These are phyloP conservation scores for Drosophila tanythrix DNA, from an alignment of 2,888 invertebrate genomes.

Conservation along the genomic window DNA sequence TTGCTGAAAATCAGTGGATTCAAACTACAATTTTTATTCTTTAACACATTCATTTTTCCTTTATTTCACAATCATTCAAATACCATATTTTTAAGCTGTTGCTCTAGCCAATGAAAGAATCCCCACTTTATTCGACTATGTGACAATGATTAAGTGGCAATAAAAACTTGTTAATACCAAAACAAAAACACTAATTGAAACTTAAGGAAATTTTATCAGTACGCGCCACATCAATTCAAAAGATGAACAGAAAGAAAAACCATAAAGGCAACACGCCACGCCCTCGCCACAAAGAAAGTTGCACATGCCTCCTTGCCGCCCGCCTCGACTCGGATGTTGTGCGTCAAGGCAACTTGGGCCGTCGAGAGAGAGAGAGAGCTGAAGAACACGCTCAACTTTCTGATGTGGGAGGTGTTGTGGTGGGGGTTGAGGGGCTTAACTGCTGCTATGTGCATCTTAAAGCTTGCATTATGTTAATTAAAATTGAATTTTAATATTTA, in stretches of 20 bases:
- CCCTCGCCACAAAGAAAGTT: slow-evolving; percentile 14
- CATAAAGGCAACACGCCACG: slow-evolving; percentile 10
- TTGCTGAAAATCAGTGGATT: not conserved
- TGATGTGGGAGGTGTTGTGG: not conserved
- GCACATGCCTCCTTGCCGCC: slow-evolving; percentile 48
- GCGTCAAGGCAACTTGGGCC: slow-evolving; percentile 48
- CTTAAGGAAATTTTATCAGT: slow-evolving; percentile 63
- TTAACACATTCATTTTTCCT: slow-evolving; percentile 64
- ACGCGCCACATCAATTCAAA: slow-evolving; percentile 67
- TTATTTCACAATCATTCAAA: slow-evolving; percentile 61
- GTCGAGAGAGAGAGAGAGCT: slow-evolving; percentile 61
- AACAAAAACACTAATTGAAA: slow-evolving; percentile 39
- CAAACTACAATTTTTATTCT: slow-evolving; percentile 10
- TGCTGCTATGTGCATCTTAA: slow-evolving; percentile 30
- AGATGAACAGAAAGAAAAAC: slow-evolving; percentile 23
- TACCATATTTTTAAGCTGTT: slow-evolving; percentile 24
- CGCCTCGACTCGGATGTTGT: slow-evolving; percentile 32
- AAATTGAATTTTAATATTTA: slow-evolving; percentile 59
- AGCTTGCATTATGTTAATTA: slow-evolving; percentile 52
- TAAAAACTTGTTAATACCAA: slow-evolving; percentile 35
- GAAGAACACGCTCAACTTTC: slow-evolving; percentile 23
- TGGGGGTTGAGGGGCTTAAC: slow-evolving; percentile 1
- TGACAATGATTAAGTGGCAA: slow-evolving; percentile 65
- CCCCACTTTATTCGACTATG: slow-evolving; percentile 46
- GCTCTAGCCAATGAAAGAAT: slow-evolving; percentile 44